Percentiles rank a stretch among this genome's conserved stretches.
These are phyloP conservation scores for Tenrec ecaudatus DNA, from an alignment of 2,113 vertebrate genomes.

Conservation along the genomic window DNA sequence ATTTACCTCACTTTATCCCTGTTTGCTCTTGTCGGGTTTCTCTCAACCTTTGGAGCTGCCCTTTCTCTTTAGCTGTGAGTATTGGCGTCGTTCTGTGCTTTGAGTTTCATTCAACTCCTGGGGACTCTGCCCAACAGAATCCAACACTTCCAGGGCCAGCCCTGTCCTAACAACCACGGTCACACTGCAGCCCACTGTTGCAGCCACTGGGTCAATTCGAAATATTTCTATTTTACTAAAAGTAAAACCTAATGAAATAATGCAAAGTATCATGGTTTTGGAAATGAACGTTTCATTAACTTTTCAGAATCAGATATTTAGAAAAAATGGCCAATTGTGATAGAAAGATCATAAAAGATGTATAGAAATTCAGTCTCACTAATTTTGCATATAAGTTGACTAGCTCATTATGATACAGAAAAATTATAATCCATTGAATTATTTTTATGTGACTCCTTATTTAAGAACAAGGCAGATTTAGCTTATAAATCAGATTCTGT, in stretches of 20 bases:
- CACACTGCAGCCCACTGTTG: no score
- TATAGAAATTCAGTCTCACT: not conserved
- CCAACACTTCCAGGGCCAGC: no score
- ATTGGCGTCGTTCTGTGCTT: no score
- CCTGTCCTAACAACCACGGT: no score
- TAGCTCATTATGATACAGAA: slow-evolving; percentile 1
- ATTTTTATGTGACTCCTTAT: not conserved
- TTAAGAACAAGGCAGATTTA: slow-evolving; percentile 37
- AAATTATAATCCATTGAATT: not conserved
- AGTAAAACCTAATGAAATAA: not conserved
- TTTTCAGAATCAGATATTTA: slow-evolving; percentile 45
- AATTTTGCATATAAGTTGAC: not conserved
- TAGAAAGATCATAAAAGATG: not conserved
- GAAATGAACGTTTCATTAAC: slow-evolving; percentile 44
- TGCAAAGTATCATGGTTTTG: slow-evolving; percentile 30
- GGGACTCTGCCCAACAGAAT: no score
- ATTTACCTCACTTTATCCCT: no score
- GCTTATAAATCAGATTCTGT: not conserved
- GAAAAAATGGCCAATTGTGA: not conserved
- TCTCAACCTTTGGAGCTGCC: no score
- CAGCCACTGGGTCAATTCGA: no score
- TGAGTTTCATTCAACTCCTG: no score
- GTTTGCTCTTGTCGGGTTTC: no score
- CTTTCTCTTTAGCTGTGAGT: no score
- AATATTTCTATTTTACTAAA: not conserved